phyloP scores from a whole-genome alignment of 2,797 vertebrate species.

The Mormyrus hasselquistii region DNA sequence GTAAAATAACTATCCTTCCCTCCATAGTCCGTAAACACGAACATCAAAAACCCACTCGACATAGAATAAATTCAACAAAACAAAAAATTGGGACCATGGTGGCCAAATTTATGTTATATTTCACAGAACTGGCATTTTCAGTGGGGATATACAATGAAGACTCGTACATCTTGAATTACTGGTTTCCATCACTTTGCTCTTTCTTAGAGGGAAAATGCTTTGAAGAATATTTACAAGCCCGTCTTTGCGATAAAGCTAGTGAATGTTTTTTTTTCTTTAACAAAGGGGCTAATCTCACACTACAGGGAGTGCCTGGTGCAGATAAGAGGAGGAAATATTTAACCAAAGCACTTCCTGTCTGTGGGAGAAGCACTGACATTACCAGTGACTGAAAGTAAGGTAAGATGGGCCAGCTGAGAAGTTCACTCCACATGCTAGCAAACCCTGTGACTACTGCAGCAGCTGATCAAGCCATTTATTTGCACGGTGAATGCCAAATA shows the following conservation, averaged over 20 bases:
- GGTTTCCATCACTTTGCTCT: not conserved
- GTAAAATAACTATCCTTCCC: not conserved
- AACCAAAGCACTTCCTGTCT: conserved; percentile 24
- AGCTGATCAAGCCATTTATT: not conserved
- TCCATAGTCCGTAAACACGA: not conserved
- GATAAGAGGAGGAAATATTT: conserved; percentile 27
- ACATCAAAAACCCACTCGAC: not conserved
- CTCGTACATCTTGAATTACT: not conserved
- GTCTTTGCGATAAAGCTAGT: not conserved
- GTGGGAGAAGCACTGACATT: conserved; percentile 10
- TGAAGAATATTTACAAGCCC: not conserved
- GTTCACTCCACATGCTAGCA: not conserved
- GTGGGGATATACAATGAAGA: not conserved
- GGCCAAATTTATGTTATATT: not conserved
- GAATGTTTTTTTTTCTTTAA: not conserved
- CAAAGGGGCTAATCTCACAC: conserved; percentile 4
- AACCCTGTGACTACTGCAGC: not conserved
- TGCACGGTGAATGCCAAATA: not conserved
- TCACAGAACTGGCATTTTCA: not conserved
- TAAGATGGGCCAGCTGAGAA: not conserved
- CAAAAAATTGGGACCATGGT: no score
- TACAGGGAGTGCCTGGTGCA: conserved; percentile 18
- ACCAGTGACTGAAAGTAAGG: not conserved
- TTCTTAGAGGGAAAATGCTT: not conserved
- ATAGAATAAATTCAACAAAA: not conserved